These are phyloP conservation scores for Metalampra italica DNA, from an alignment of 2,888 invertebrate species.

Conservation along the genomic window DNA sequence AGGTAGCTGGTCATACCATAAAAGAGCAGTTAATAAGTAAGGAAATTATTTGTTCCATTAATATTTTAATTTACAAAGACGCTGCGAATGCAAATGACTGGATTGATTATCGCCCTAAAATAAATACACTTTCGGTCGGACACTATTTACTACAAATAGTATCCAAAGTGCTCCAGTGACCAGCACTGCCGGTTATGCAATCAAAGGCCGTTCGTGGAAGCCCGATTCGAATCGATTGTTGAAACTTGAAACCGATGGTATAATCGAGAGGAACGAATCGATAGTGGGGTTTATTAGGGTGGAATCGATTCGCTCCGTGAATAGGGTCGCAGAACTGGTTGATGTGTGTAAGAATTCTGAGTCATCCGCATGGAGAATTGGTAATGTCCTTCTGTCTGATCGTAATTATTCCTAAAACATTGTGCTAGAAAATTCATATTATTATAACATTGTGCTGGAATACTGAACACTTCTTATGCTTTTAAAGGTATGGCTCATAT, in stretches of 20 bases:
- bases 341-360: slow-evolving; percentile 18
- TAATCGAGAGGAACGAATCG: slow-evolving; percentile 38
- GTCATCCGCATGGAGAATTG: slow-evolving; percentile 10
- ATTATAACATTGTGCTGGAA: too few species aligned
- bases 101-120: too few species aligned
- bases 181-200: slow-evolving; percentile 41
- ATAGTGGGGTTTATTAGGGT: slow-evolving; percentile 22
- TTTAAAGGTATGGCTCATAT: too few species aligned
- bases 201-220: slow-evolving; percentile 23
- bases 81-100: too few species aligned
- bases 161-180: slow-evolving; percentile 30
- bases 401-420: too few species aligned
- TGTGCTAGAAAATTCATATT: too few species aligned
- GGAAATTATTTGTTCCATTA: too few species aligned
- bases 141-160: slow-evolving; percentile 5
- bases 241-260: slow-evolving; percentile 26
- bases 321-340: slow-evolving; percentile 16
- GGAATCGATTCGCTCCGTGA: slow-evolving; percentile 23
- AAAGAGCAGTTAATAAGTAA: too few species aligned
- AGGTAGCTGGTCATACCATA: too few species aligned
- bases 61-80: too few species aligned
- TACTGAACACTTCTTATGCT: too few species aligned
- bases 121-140: too few species aligned
- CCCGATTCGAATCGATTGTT: slow-evolving; percentile 32
- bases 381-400: slow-evolving; percentile 1